A percentile compares a stretch with the other conserved stretches of the same genome.
These are phyloP conservation scores for Rugalucina vietnamica DNA, from an alignment of 2,888 invertebrate species.

Conservation along the genomic window DNA sequence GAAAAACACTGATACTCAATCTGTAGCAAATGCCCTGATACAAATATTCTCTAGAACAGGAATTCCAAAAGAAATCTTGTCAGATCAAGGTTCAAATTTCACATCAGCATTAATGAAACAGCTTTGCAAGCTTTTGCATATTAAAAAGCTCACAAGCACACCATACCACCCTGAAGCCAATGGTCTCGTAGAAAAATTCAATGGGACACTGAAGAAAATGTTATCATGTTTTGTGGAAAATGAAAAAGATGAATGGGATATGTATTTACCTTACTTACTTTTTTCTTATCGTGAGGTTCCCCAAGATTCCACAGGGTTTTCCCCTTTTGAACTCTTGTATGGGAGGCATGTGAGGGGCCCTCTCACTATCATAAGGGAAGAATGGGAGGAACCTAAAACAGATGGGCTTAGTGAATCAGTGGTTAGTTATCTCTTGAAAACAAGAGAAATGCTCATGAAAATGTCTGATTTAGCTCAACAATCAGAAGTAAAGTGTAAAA, in stretches of 20 bases:
- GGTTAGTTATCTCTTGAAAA: conserved; percentile 22
- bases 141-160: neutral
- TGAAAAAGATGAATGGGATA: neutral
- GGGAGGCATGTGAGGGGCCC: conserved; percentile 33
- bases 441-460: neutral
- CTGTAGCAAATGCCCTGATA: conserved; percentile 5
- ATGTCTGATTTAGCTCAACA: neutral
- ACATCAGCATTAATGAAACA: conserved; percentile 12
- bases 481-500: neutral
- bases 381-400: conserved; percentile 18
- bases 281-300: conserved; percentile 45
- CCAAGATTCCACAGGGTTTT: conserved; percentile 37
- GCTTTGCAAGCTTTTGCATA: conserved; percentile 1
- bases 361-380: conserved; percentile 21
- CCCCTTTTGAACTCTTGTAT: conserved; percentile 35
- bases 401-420: conserved; percentile 6
- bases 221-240: conserved; percentile 2
- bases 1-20: neutral
- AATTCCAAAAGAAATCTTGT: neutral
- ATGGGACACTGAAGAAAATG: conserved; percentile 15
- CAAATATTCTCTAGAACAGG: conserved; percentile 19
- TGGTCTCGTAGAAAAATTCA: conserved; percentile 16
- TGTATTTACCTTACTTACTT: neutral
- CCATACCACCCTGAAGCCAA: conserved; percentile 19
- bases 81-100: conserved; percentile 17